Evolutionary conservation across 2,888 invertebrate species (phyloP).

Genomic region (Papilio elwesi): DNA sequence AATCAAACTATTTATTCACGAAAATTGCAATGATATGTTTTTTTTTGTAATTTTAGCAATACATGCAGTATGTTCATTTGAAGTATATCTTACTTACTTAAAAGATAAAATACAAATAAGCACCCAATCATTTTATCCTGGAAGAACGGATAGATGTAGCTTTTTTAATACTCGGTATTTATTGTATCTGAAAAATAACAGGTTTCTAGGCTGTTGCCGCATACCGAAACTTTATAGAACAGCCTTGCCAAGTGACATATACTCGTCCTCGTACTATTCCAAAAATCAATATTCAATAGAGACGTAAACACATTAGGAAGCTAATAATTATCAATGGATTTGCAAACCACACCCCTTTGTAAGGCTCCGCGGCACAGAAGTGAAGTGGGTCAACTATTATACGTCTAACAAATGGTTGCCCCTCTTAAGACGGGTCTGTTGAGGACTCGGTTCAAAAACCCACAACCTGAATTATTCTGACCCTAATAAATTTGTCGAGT

Average conservation of each 20-base stretch:
- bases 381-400: slow-evolving; percentile 81
- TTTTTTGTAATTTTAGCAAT: not conserved
- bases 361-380: slow-evolving; percentile 67
- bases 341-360: slow-evolving; percentile 72
- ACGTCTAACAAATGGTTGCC: slow-evolving; percentile 78
- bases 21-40: not conserved
- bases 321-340: slow-evolving; percentile 63
- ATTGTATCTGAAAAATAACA: too few relatives aligned
- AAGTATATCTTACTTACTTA: too few relatives aligned
- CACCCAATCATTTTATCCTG: not conserved
- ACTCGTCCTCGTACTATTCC: not conserved
- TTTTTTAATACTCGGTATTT: too few relatives aligned
- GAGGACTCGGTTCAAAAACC: slow-evolving; percentile 77
- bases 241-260: too few relatives aligned
- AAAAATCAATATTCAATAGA: slow-evolving; percentile 33
- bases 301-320: slow-evolving; percentile 54
- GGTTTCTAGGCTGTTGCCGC: too few relatives aligned
- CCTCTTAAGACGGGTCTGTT: slow-evolving; percentile 73
- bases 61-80: not conserved
- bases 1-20: slow-evolving; percentile 9
- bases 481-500: slow-evolving; percentile 82
- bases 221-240: too few relatives aligned
- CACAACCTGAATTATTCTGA: slow-evolving; percentile 81
- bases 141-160: too few relatives aligned
- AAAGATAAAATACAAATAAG: not conserved